A percentile compares a stretch with the other conserved stretches of the same genome.
Evolutionary conservation across 2,113 vertebrate genomes (phyloP).

Genomic region (Cyprinodon brontotheroides): DNA sequence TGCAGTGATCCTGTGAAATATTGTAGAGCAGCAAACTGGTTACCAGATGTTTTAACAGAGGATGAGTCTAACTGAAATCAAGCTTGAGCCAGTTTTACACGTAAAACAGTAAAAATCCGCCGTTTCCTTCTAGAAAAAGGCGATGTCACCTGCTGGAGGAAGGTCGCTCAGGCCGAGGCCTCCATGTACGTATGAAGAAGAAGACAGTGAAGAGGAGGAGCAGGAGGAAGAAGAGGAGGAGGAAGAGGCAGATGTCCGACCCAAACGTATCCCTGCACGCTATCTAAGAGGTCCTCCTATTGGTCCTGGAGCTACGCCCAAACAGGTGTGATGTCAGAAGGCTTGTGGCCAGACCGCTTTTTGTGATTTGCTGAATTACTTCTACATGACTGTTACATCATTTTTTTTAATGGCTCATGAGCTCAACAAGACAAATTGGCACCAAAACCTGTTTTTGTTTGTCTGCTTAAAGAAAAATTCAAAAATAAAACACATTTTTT

Average conservation of each 20-base stretch:
- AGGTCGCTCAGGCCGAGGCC: conserved; percentile 39
- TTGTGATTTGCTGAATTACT: neutral
- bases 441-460: neutral
- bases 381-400: neutral
- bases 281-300: conserved; percentile 58
- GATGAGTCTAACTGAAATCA: neutral
- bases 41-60: neutral
- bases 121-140: neutral
- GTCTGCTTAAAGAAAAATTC: neutral
- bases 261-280: conserved; percentile 27
- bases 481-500: neutral
- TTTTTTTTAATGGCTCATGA: neutral
- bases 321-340: conserved; percentile 54
- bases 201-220: conserved; percentile 29
- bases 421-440: neutral
- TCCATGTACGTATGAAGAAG: conserved; percentile 23
- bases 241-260: conserved; percentile 26
- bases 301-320: conserved; percentile 20
- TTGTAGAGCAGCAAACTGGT: neutral
- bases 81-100: neutral
- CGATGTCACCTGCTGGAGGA: conserved; percentile 8
- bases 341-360: neutral
- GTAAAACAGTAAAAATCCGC: neutral
- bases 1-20: too few species aligned
- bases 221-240: conserved; percentile 42